These are phyloP conservation scores for Noctilio leporinus DNA, from an alignment of 2,113 vertebrate genomes.

Conservation along the genomic window DNA sequence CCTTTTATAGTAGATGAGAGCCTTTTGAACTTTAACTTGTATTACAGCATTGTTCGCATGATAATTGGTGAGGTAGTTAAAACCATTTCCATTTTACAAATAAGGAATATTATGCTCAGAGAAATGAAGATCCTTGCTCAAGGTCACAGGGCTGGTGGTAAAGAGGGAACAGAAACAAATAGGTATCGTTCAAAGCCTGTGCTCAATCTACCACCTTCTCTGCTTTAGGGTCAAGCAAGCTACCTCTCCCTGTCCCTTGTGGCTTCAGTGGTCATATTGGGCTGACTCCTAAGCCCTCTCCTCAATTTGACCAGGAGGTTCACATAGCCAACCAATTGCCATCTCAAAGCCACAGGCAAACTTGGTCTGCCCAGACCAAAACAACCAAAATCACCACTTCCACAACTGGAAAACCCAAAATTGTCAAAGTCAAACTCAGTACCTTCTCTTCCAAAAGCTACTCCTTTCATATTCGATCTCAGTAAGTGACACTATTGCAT, in stretches of 20 bases:
- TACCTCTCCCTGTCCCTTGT: neutral
- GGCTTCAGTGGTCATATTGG: neutral
- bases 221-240: neutral
- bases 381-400: neutral
- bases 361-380: neutral
- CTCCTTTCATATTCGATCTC: neutral
- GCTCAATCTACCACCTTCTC: neutral
- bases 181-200: neutral
- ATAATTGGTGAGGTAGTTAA: neutral
- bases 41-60: neutral
- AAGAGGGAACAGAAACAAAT: neutral
- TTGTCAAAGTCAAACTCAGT: neutral
- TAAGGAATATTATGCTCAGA: neutral
- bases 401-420: neutral
- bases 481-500: neutral
- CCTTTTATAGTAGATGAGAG: neutral
- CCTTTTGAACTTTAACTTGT: neutral
- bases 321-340: neutral
- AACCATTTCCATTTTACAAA: neutral
- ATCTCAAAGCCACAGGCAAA: neutral
- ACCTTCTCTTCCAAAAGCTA: neutral
- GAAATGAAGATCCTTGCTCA: neutral
- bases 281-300: neutral
- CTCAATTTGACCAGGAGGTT: neutral
- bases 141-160: neutral